Evolutionary conservation across 2,888 invertebrate species (phyloP).

Genomic region (Drosophila differens): DNA sequence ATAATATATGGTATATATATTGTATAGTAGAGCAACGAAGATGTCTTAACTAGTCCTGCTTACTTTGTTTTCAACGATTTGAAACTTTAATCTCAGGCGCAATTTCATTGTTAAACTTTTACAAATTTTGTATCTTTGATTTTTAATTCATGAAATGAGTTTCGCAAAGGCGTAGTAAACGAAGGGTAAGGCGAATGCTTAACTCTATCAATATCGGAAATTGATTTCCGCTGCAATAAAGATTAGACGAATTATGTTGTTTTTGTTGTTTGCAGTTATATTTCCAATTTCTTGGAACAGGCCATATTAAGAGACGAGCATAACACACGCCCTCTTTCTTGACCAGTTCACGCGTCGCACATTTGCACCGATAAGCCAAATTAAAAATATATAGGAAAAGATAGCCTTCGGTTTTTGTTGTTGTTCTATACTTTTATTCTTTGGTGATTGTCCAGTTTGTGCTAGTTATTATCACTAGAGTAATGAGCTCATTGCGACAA

Average conservation of each 20-base stretch:
- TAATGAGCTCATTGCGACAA: constrained; percentile 70
- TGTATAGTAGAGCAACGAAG: too few relatives aligned
- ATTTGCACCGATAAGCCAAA: constrained; percentile 20
- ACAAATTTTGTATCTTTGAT: background rate
- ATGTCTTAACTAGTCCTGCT: too few relatives aligned
- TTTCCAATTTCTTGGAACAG: constrained; percentile 41
- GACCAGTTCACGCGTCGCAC: constrained; percentile 44
- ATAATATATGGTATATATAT: background rate
- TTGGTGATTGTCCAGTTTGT: background rate
- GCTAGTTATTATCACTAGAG: constrained; percentile 29
- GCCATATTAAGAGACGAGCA: constrained; percentile 14
- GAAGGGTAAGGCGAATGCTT: too few relatives aligned
- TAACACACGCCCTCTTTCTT: constrained; percentile 70
- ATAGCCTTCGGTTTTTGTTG: constrained; percentile 22
- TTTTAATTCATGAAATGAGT: background rate
- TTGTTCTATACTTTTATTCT: background rate
- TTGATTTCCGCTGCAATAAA: constrained; percentile 38
- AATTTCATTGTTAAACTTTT: background rate
- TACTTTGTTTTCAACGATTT: background rate
- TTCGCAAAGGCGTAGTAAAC: background rate
- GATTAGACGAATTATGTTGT: background rate
- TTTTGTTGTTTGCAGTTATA: constrained; percentile 3
- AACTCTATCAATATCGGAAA: constrained; percentile 32
- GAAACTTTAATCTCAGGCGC: background rate
- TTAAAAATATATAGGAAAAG: background rate